These are phyloP conservation scores for Leucoma salicis DNA, from an alignment of 2,888 invertebrate species.

Conservation along the genomic window DNA sequence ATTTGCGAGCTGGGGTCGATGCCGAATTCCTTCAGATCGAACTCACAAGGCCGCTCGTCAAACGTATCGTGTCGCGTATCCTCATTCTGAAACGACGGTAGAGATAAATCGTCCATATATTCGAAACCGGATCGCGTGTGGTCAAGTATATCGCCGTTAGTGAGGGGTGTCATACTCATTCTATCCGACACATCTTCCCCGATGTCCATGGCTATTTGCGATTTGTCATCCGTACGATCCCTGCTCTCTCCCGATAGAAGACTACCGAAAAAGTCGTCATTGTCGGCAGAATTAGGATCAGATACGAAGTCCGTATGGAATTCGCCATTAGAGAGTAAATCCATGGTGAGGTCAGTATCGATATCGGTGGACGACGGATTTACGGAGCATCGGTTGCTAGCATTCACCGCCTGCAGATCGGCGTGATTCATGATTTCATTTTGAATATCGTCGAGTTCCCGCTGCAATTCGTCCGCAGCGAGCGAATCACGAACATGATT, in stretches of 20 bases:
- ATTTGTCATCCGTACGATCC: slow-evolving; percentile 47
- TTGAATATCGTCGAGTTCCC: slow-evolving; percentile 71
- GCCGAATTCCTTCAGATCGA: slow-evolving; percentile 84
- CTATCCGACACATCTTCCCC: slow-evolving; percentile 61
- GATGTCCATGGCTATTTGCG: slow-evolving; percentile 63
- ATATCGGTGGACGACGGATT: slow-evolving; percentile 48
- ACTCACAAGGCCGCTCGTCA: slow-evolving; percentile 61
- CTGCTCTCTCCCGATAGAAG: slow-evolving; percentile 56
- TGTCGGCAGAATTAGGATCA: slow-evolving; percentile 54
- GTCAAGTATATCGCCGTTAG: slow-evolving; percentile 69
- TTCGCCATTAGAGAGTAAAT: slow-evolving; percentile 52
- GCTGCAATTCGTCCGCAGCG: slow-evolving; percentile 67
- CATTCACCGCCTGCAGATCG: slow-evolving; percentile 53
- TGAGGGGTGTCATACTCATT: slow-evolving; percentile 63
- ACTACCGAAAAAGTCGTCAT: slow-evolving; percentile 68
- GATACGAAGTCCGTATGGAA: slow-evolving; percentile 64
- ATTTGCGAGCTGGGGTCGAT: slow-evolving; percentile 84
- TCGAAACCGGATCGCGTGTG: slow-evolving; percentile 65
- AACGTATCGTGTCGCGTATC: slow-evolving; percentile 54
- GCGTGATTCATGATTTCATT: slow-evolving; percentile 72
- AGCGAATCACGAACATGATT: slow-evolving; percentile 57
- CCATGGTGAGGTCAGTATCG: slow-evolving; percentile 54
- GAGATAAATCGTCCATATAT: slow-evolving; percentile 70
- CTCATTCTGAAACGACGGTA: slow-evolving; percentile 69
- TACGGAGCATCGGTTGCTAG: slow-evolving; percentile 38